Evolutionary conservation across 2,797 vertebrate genomes (phyloP).

Genomic region (Sphenopsis melanotis): DNA sequence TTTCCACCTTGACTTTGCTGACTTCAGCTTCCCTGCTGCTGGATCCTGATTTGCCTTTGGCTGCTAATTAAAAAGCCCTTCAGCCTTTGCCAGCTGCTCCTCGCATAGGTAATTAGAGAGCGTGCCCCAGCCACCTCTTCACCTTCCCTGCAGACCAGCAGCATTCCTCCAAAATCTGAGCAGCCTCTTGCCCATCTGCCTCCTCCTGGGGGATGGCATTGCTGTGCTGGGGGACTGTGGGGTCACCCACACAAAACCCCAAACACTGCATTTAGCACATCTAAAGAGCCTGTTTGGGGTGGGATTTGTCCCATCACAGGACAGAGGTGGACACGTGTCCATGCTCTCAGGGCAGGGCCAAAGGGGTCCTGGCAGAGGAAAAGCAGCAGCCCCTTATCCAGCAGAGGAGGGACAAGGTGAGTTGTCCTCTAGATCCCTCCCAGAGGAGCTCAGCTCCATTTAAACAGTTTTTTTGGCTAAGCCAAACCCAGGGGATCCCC

Average conservation of each 20-base stretch:
- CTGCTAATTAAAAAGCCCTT: slow-evolving; percentile 63
- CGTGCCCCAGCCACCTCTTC: background rate
- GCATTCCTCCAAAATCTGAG: rapidly evolving
- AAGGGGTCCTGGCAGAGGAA: background rate
- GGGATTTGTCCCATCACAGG: background rate
- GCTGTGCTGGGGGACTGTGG: rapidly evolving
- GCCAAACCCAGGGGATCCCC: background rate
- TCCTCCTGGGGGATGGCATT: rapidly evolving
- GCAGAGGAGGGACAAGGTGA: background rate
- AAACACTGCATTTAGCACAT: rapidly evolving
- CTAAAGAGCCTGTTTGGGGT: background rate
- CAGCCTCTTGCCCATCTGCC: background rate
- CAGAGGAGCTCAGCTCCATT: background rate
- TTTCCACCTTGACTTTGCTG: slow-evolving; percentile 55
- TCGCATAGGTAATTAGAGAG: background rate
- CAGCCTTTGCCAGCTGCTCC: slow-evolving; percentile 13
- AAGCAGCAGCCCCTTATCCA: background rate
- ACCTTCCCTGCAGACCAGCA: background rate
- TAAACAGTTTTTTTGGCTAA: background rate
- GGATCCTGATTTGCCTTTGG: slow-evolving; percentile 44
- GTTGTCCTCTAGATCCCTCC: background rate
- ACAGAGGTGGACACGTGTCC: background rate
- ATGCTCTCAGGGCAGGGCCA: background rate
- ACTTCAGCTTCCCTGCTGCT: slow-evolving; percentile 47
- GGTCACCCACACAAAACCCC: background rate